Conservation (phyloP, 2,113 vertebrate genomes). For the Toxostoma redivivum region DNA sequence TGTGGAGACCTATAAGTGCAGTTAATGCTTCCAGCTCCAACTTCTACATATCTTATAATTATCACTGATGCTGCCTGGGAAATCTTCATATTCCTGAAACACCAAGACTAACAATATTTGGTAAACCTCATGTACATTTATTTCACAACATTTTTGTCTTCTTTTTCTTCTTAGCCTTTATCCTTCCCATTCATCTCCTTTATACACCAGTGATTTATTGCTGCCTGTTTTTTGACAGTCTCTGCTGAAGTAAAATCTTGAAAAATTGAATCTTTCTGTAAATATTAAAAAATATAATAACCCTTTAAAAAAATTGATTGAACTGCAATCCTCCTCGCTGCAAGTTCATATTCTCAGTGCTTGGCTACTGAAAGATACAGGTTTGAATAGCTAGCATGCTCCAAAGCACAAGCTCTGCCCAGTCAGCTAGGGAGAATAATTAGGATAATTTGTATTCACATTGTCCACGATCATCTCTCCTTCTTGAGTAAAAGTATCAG, state of each 20-base stretch:
- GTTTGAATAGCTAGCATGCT: not conserved
- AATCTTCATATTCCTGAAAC: not conserved
- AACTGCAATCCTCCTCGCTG: not conserved
- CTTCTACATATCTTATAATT: not conserved
- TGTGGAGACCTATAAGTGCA: not conserved
- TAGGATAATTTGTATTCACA: not conserved
- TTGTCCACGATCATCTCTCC: not conserved
- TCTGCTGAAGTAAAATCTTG: not conserved
- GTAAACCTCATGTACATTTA: not conserved
- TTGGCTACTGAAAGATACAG: not conserved
- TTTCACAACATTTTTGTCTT: not conserved
- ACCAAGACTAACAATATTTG: not conserved
- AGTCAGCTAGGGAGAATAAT: not conserved
- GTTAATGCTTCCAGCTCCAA: not conserved
- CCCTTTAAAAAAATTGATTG: not conserved
- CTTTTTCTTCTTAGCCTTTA: not conserved
- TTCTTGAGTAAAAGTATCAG: not conserved
- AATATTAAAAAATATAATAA: not conserved
- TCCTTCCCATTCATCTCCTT: not conserved
- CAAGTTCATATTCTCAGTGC: not conserved
- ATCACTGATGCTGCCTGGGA: not conserved
- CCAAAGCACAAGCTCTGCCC: not conserved
- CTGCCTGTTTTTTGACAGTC: not conserved
- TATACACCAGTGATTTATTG: not conserved
- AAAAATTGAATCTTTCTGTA: not conserved